Percentiles rank a stretch among this genome's conserved stretches.
These are phyloP conservation scores for Molanna angustata DNA, from an alignment of 2,888 invertebrate species.

Conservation along the genomic window DNA sequence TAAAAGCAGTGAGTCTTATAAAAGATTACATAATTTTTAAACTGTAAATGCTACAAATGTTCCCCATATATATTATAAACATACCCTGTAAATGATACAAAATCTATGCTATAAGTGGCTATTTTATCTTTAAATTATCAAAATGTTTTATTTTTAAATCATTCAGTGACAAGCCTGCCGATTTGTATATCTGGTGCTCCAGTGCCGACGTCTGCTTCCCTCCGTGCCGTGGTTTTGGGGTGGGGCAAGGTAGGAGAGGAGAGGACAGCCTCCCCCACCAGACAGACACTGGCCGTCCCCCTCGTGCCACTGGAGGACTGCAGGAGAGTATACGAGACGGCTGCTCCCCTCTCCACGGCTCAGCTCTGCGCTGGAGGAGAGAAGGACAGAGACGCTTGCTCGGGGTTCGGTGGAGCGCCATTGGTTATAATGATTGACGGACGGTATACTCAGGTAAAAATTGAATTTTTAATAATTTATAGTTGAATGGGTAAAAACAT, in stretches of 20 bases:
- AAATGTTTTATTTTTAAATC: neutral
- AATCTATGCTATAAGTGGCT: no score
- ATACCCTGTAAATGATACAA: no score
- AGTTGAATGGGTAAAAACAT: no score
- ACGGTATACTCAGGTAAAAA: conserved; percentile 63
- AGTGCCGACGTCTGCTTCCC: conserved; percentile 69
- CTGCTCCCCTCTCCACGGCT: conserved; percentile 59
- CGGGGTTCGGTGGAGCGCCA: conserved; percentile 78
- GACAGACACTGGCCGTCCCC: conserved; percentile 66
- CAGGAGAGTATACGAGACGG: conserved; percentile 64
- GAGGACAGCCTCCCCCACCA: conserved; percentile 38
- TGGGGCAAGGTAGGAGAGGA: conserved; percentile 66
- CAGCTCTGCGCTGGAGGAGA: conserved; percentile 76
- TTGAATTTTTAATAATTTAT: no score
- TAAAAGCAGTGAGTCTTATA: no score
- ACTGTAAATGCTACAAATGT: no score
- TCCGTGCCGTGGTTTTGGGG: conserved; percentile 62
- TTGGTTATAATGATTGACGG: conserved; percentile 61
- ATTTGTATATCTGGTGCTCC: conserved; percentile 63
- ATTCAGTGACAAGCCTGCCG: conserved; percentile 73
- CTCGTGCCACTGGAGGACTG: conserved; percentile 66
- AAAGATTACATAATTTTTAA: no score
- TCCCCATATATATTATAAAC: no score
- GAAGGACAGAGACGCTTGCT: conserved; percentile 70
- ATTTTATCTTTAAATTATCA: no score